Evolutionary conservation across 2,888 invertebrate genomes (phyloP).

Genomic region (Strigamia crassipes): DNA sequence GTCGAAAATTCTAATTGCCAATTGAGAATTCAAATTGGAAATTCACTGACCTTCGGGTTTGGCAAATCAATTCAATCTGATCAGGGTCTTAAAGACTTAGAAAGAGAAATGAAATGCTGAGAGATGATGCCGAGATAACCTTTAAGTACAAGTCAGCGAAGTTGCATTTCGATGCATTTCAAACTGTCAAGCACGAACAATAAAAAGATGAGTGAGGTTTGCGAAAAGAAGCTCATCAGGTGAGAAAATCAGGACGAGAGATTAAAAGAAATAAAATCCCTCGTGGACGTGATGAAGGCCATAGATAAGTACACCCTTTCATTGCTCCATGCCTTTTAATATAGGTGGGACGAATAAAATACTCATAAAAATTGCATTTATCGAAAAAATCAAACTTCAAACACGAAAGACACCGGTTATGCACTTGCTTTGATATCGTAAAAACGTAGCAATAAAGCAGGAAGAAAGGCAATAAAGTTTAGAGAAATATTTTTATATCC

Average conservation of each 20-base stretch:
- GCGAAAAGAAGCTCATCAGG: not conserved
- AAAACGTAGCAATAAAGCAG: not conserved
- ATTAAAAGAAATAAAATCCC: conserved; percentile 25
- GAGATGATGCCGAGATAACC: not conserved
- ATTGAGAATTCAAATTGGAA: not conserved
- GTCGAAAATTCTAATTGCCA: not conserved
- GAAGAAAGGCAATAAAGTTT: not conserved
- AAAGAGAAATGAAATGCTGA: not conserved
- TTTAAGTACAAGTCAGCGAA: not conserved
- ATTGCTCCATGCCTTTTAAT: not conserved
- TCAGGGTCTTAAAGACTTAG: not conserved
- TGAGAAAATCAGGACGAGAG: conserved; percentile 16
- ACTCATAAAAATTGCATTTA: not conserved
- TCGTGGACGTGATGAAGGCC: not conserved
- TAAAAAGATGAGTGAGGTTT: conserved; percentile 24
- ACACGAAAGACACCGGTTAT: not conserved
- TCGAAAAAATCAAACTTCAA: not conserved
- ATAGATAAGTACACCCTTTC: conserved; percentile 11
- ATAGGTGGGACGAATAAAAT: not conserved
- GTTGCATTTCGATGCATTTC: not conserved
- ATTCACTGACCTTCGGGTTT: not conserved
- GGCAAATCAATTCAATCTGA: not conserved
- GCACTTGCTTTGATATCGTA: not conserved
- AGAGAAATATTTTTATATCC: not conserved
- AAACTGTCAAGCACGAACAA: conserved; percentile 14